Base-by-base conservation (phyloP, 2,888 invertebrate species). In the Harpalus rufipes region DNA sequence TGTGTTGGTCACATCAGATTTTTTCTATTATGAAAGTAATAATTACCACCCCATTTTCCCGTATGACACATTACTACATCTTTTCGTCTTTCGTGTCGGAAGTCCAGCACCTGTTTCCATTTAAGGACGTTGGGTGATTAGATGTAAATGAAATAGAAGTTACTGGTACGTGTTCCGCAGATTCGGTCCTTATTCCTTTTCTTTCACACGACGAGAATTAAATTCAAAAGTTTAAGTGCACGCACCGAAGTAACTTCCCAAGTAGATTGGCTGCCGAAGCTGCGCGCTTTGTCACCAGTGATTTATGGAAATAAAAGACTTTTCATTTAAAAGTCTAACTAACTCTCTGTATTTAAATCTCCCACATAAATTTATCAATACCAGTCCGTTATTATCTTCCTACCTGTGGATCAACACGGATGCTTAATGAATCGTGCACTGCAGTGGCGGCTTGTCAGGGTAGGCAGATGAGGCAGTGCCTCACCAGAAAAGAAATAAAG, bases 161-260 rank as follows among this genome's bases (percentile, higher is more conserved):
- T 58, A 58, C 25, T 18, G 14, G 59, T 74, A 58, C 72, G 59
- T 74, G 74, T 74, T 59, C 58, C 58, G 41, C 56, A 21, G 78
- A 56, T 78, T 58, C 14, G 58, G 58, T 78, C 56, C 10, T 59
- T 61, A 61, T 80, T 80, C 80, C 18, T 61, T 80, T 61, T 61
- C 80, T 80, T 59, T 12, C 18, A 41, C 80, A 61, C 59, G 61
- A n/a, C 18, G 59, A 32, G 84, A 80, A 85, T 80, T 80, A 80
- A 85, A 85, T 85, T 79, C 80, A 80, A 85, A 85, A 85, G 85
- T 85, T 85, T 80, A 80, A 85, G 80, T 85, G 85, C 80, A 85
- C 79, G 85, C 85, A 78, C 78, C 83, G 72, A 59, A 78, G 63
- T 41, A 72, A 85, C 51, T 85, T 85, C 65, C 58, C 68, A 58